These are phyloP conservation scores for Apis cerana DNA, from an alignment of 1,140 invertebrate species.

Conservation along the genomic window DNA sequence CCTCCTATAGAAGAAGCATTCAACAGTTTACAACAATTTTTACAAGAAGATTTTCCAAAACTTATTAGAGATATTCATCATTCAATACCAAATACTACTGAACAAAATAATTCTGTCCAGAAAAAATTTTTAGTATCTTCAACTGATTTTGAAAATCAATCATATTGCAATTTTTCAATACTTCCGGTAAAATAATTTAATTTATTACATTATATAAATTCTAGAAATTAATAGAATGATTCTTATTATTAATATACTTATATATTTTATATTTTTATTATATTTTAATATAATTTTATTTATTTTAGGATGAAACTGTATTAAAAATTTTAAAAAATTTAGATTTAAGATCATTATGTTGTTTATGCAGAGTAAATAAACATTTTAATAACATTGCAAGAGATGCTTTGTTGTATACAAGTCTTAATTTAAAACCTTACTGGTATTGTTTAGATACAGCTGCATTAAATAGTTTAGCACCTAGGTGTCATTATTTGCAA, in stretches of 20 bases:
- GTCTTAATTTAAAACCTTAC: conserved; percentile 89
- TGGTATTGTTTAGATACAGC: conserved; percentile 84
- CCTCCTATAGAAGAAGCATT: conserved; percentile 78
- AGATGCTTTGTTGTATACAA: conserved; percentile 89
- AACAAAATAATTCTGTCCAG: conserved; percentile 27
- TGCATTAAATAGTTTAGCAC: conserved; percentile 81
- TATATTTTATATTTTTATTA: conserved; percentile 58
- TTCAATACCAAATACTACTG: conserved; percentile 61
- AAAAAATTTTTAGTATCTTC: conserved; percentile 1
- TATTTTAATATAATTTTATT: conserved; percentile 60
- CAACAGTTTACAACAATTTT: conserved; percentile 77
- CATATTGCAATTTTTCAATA: conserved; percentile 74
- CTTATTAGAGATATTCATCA: conserved; percentile 75
- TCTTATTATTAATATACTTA: conserved; percentile 18
- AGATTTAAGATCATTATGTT: conserved; percentile 89
- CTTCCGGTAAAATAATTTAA: conserved; percentile 74
- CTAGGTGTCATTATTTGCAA: conserved; percentile 86
- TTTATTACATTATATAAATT: conserved; percentile 26
- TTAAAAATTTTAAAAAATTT: conserved; percentile 88
- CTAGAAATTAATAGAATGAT: conserved; percentile 20
- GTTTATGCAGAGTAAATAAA: conserved; percentile 88
- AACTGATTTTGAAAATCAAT: conserved; percentile 54
- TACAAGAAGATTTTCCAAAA: conserved; percentile 78
- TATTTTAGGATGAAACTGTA: conserved; percentile 85
- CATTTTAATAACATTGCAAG: conserved; percentile 88